These are phyloP conservation scores for Struthidea cinerea DNA, from an alignment of 2,113 vertebrate species.

Conservation along the genomic window DNA sequence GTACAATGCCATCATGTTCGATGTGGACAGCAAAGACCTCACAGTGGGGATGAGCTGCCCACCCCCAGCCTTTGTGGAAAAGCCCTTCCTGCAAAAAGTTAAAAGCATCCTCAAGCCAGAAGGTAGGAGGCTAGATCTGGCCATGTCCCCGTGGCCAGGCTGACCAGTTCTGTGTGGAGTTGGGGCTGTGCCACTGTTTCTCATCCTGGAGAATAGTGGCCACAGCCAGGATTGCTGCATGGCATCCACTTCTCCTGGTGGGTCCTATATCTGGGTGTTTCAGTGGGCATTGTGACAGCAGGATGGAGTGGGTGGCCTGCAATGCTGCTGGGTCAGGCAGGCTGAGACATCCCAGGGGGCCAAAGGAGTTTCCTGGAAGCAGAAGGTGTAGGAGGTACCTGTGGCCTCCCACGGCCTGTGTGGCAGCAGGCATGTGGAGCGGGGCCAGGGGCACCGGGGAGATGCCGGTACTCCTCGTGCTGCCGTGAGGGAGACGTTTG, in stretches of 20 bases:
- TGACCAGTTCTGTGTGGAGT: fast-evolving
- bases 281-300: neutral
- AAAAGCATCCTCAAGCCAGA: constrained; percentile 75
- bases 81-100: constrained; percentile 82
- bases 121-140: constrained; percentile 71
- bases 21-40: constrained; percentile 93
- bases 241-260: neutral
- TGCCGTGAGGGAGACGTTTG: fast-evolving
- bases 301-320: neutral
- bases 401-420: fast-evolving
- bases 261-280: neutral
- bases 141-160: fast-evolving
- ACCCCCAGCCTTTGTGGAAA: constrained; percentile 88
- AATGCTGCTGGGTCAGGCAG: neutral
- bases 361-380: neutral
- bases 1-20: constrained; percentile 89
- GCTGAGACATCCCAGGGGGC: neutral
- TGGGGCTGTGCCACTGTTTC: fast-evolving
- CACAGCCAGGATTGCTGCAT: fast-evolving
- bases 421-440: neutral
- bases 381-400: neutral
- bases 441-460: fast-evolving
- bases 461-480: neutral
- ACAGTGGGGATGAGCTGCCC: constrained; percentile 93
- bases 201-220: neutral